These are phyloP conservation scores for Pelmatolapia mariae DNA, from an alignment of 2,113 vertebrate species.

Conservation along the genomic window DNA sequence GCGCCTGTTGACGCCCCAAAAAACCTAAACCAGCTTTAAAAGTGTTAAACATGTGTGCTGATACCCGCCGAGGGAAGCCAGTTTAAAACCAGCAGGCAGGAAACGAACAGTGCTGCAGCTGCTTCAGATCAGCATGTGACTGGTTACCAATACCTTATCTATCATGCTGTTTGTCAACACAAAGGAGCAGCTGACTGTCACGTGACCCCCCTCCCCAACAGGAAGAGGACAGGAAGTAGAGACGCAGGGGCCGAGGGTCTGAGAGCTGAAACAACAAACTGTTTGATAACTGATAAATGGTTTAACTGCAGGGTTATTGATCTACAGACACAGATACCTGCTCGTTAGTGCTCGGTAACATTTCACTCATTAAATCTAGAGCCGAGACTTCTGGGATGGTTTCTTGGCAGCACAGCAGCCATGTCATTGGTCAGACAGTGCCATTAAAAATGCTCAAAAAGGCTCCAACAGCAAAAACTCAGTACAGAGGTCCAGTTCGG, in stretches of 20 bases:
- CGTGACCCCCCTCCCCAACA: not conserved
- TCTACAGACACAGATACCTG: not conserved
- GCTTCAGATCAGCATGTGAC: not conserved
- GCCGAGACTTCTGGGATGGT: fast-evolving
- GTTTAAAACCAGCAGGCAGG: not conserved
- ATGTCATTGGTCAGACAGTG: not conserved
- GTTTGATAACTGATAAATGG: not conserved
- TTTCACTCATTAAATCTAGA: not conserved
- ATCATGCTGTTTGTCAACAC: not conserved
- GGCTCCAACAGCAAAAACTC: fast-evolving
- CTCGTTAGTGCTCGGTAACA: not conserved
- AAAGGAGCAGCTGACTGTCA: not conserved
- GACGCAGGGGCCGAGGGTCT: not conserved
- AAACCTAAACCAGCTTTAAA: not conserved
- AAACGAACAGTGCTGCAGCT: not conserved
- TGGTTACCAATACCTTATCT: not conserved
- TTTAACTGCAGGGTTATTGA: not conserved
- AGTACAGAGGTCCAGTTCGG: not conserved
- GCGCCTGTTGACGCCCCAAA: not conserved
- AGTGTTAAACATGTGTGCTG: fast-evolving
- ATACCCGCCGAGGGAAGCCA: not conserved
- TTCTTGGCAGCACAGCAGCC: not conserved
- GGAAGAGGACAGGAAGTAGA: not conserved
- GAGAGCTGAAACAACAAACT: not conserved
- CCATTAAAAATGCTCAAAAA: not conserved